Conservation (phyloP, 53 echinoderm and acorn worm genomes). For the Echinometra lucunter region DNA sequence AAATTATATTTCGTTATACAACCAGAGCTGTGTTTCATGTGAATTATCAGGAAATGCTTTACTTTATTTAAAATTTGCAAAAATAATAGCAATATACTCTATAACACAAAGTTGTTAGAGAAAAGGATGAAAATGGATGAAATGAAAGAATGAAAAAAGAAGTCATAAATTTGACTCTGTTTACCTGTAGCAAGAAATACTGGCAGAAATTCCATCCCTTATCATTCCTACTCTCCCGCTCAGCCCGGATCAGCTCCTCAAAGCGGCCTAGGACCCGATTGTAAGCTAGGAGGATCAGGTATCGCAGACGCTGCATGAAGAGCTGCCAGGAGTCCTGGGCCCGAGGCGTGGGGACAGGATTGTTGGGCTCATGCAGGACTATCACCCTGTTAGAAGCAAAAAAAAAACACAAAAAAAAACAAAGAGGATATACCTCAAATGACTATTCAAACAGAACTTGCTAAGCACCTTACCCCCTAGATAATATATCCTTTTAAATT, state of each 20-base stretch:
- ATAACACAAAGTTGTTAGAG: too few species aligned
- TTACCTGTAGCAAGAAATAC: conserved; percentile 97
- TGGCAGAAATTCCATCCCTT: conserved; percentile 92
- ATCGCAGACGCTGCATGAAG: conserved; percentile 82
- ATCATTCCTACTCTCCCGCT: conserved; percentile 89
- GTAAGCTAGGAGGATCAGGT: conserved; percentile 85
- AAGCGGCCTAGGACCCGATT: conserved; percentile 87
- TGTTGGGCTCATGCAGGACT: conserved; percentile 94
- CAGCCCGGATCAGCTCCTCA: conserved; percentile 92
- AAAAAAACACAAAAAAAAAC: too few species aligned
- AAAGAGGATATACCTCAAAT: too few species aligned
- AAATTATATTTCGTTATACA: too few species aligned
- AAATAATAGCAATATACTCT: too few species aligned
- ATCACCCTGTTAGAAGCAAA: conserved; percentile 74
- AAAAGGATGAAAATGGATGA: too few species aligned
- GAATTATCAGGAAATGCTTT: too few species aligned
- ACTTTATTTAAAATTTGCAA: too few species aligned
- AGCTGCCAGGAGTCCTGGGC: conserved; percentile 93
- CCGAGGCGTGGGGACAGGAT: conserved; percentile 91
- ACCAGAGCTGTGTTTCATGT: too few species aligned
- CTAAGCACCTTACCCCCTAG: too few species aligned
- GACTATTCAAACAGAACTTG: too few species aligned
- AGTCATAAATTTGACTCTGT: background rate
- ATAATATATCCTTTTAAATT: too few species aligned
- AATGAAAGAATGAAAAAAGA: background rate